Conservation (phyloP, 2,888 invertebrate species). For the Pollenia griseotomentosa region DNA sequence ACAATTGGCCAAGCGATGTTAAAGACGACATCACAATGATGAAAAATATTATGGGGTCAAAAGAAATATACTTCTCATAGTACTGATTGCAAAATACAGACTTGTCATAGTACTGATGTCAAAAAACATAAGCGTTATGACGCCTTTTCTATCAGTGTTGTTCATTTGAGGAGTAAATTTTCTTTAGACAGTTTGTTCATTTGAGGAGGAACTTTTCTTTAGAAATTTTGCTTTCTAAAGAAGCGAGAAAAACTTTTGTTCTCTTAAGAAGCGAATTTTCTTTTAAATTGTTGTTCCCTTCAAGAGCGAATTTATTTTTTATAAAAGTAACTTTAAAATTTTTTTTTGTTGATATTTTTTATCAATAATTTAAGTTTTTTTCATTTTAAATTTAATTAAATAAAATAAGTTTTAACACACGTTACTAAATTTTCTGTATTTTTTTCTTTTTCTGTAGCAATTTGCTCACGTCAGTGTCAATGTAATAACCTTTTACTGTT, state of each 20-base stretch:
- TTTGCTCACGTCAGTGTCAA: constrained; percentile 68
- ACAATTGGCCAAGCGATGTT: too few species aligned
- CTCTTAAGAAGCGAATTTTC: neutral
- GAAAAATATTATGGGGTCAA: too few species aligned
- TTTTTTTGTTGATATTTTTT: too few species aligned
- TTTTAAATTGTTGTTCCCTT: neutral
- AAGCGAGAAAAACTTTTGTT: too few species aligned
- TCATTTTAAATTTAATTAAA: neutral
- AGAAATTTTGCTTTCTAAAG: neutral
- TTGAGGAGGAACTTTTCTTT: neutral
- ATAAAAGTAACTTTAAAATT: neutral
- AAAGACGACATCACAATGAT: too few species aligned
- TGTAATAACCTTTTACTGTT: constrained; percentile 46
- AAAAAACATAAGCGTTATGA: too few species aligned
- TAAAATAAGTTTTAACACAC: neutral
- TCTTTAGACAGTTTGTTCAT: too few species aligned
- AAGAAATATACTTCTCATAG: too few species aligned
- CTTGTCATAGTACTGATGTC: too few species aligned
- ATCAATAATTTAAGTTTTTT: neutral
- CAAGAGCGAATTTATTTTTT: neutral
- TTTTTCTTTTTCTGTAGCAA: constrained; percentile 28
- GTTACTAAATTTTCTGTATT: neutral
- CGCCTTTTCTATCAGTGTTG: too few species aligned
- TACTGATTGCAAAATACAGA: too few species aligned
- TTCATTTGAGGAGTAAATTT: too few species aligned